These are phyloP conservation scores for Eptesicus fuscus DNA, from an alignment of 2,113 vertebrate genomes.

Conservation along the genomic window DNA sequence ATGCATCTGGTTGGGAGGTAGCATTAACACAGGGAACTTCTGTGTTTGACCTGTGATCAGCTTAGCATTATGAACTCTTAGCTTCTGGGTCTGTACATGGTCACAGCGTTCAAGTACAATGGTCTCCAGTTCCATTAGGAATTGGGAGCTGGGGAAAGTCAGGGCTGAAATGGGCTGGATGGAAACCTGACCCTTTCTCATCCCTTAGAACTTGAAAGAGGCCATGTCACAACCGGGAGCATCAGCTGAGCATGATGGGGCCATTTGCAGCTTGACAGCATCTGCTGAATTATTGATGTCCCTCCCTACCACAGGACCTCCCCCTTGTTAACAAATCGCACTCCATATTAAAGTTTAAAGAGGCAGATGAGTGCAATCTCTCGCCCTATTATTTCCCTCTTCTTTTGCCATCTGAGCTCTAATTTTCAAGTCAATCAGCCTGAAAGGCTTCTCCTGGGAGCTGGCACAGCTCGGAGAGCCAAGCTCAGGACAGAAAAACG, in stretches of 20 bases:
- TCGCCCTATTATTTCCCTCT: slow-evolving; percentile 40
- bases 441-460: slow-evolving; percentile 46
- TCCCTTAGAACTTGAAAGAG: not conserved
- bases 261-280: slow-evolving; percentile 57
- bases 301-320: not conserved
- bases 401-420: slow-evolving; percentile 71
- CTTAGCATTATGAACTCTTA: not conserved
- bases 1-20: not conserved
- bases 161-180: not conserved
- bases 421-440: slow-evolving; percentile 55
- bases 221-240: not conserved
- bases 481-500: not conserved
- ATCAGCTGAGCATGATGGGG: slow-evolving; percentile 39
- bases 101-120: not conserved
- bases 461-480: not conserved
- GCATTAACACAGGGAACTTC: not conserved
- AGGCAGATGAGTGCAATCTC: slow-evolving; percentile 66
- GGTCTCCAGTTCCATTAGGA: not conserved
- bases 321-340: slow-evolving; percentile 36
- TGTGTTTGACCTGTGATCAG: not conserved
- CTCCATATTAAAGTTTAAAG: slow-evolving; percentile 62
- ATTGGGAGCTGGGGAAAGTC: not conserved
- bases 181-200: slow-evolving; percentile 32
- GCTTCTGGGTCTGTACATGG: not conserved
- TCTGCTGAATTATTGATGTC: slow-evolving; percentile 71